Evolutionary conservation across 2,113 vertebrate species (phyloP), one percentile per base, ranked within the genome.

Genomic region (Gnathonemus echidnorhynchus): DNA sequence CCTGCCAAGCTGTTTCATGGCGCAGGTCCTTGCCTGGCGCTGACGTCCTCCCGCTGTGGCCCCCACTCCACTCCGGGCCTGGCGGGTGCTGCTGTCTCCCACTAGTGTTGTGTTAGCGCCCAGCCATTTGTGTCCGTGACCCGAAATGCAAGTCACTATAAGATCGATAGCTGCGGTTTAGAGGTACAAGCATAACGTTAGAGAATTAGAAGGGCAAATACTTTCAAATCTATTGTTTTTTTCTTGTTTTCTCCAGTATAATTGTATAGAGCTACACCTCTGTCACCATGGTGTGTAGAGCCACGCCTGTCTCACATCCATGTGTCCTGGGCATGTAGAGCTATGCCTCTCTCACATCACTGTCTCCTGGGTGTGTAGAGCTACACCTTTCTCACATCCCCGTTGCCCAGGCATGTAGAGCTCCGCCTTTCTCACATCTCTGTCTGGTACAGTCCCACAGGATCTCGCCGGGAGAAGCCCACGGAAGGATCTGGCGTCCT

Each of bases 401-500:
- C 2, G 1, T 66, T 9, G 27, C 0, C 3, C 0, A 3, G n/a
- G 62, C 0, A 3, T 66, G 8, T 27, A 66, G 0, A 58, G 19
- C 24, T n/a, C 1, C 0, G 8, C 24, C 58, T 62, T 62, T 24
- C 5, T 53, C 19, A n/a, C 56, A 58, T 58, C 21, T 58, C 21
- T 49, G 15, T 80, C 24, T 10, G 89, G 49, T 45, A 89, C 89
- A 86, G 77, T 90, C 90, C 92, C 74, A 92, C 90, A 93, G 89
- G 92, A 90, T 77, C 45, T 52, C 5, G 1, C 35, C 70, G 58
- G 53, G 89, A 89, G 90, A 90, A 53, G 52, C 19, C 62, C 1
- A 11, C 86, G 53, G 15, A 49, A 88, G 19, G 24, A 48, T 17
- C 15, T n/a, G 42, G 89, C 15, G n/a, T 15, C 10, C n/a, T 62